Base-by-base conservation (phyloP, 1,140 invertebrate genomes). In the Philaenus spumarius region DNA sequence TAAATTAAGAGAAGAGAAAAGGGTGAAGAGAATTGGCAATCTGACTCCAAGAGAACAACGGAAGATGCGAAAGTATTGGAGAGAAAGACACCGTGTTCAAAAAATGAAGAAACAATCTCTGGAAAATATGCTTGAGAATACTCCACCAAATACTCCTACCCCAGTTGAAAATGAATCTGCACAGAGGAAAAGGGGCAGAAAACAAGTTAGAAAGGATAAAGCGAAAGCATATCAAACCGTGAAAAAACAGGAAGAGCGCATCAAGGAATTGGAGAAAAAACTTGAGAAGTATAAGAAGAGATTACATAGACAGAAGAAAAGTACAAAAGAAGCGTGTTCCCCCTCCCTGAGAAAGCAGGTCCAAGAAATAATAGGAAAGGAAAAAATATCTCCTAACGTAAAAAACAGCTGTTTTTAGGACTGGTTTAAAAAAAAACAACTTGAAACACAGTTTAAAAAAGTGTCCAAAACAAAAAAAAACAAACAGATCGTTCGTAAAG, bases 211-310 rank as follows among this genome's bases (percentile, higher is more conserved):
- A n/a, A n/a, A n/a, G 19, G 42, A 45, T 15, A 45, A 6, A 19
- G 15, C 6, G 6, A 15, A 6, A 6, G 9, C 42, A 9, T 45
- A 45, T 19, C 12, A 19, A 45, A 6, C 6, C 6, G 19, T 45
- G 7, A 45, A 45, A 45, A 45, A 45, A 19, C 42, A 45, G 42
- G 12, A 45, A 15, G 6, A 45, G 17, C 12, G 19, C 12, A 45
- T 45, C 6, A 19, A 45, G 19, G 42, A 19, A 9, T 19, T 45
- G 6, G 42, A 51, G 15, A 11, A 70, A 65, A 11, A 7, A 45
- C 9, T 45, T 6, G 19, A 45, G 19, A 45, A 45, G 6, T 45
- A 45, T 45, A 9, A 45, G 19, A 45, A 45, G 15, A 45, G n/a
- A n/a, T n/a, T n/a, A n/a, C n/a, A n/a, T n/a, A n/a, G n/a, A n/a